A percentile compares a stretch with the other conserved stretches of the same genome.
phyloP scores from a whole-genome alignment of 2,797 vertebrate genomes.

The Apogon hyalosoma region DNA sequence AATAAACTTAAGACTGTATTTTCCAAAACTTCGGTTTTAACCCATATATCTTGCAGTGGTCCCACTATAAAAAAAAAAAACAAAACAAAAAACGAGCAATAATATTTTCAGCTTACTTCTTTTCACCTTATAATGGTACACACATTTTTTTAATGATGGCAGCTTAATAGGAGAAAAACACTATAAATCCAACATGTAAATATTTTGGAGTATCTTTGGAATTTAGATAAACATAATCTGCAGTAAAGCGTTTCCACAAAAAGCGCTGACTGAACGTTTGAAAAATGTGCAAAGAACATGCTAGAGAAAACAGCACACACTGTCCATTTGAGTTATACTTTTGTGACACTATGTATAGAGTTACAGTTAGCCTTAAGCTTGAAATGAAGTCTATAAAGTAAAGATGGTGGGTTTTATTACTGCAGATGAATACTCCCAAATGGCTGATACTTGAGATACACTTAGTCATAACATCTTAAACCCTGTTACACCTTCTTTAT shows the following conservation, averaged over 20 bases:
- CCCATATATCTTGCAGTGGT: too few species aligned
- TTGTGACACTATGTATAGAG: too few species aligned
- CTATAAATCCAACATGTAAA: conserved; percentile 5
- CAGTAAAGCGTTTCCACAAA: not conserved
- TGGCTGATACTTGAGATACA: not conserved
- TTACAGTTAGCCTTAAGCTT: not conserved
- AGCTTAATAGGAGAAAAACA: conserved; percentile 12
- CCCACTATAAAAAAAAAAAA: too few species aligned
- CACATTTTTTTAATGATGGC: conserved; percentile 4
- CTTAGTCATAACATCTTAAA: conserved; percentile 2
- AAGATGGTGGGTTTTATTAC: not conserved
- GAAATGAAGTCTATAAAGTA: not conserved
- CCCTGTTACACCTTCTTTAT: not conserved
- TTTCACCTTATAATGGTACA: conserved; percentile 38
- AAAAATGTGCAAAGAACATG: not conserved
- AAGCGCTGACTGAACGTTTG: not conserved
- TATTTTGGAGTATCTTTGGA: conserved; percentile 10
- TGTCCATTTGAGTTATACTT: not conserved
- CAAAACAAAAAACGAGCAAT: too few species aligned
- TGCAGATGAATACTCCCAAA: conserved; percentile 10
- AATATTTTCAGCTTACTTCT: not conserved
- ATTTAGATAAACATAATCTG: not conserved
- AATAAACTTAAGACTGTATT: not conserved
- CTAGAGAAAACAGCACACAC: not conserved
- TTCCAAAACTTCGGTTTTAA: too few species aligned